A percentile compares a stretch with the other conserved stretches of the same genome.
phyloP scores from a whole-genome alignment of 2,797 vertebrate species.

The Carapus acus region DNA sequence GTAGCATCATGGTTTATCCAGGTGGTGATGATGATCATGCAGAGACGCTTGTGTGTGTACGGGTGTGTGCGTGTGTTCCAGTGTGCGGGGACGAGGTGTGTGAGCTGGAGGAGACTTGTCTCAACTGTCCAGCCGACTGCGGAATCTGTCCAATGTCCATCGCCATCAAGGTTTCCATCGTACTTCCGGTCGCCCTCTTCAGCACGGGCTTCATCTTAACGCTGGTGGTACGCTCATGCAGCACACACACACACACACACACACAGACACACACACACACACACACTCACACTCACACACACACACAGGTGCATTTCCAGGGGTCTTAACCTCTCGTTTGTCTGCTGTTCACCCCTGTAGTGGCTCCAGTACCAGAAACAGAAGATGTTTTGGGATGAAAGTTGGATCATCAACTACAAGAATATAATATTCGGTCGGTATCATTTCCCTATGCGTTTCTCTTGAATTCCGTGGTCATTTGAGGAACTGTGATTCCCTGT shows the following conservation, averaged over 20 bases:
- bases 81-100: constrained; percentile 74
- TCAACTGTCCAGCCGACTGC: constrained; percentile 76
- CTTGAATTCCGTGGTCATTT: not conserved
- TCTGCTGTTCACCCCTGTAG: constrained; percentile 40
- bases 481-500: not conserved
- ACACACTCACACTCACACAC: too few relatives aligned
- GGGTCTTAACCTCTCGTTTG: constrained; percentile 3
- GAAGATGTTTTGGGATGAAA: constrained; percentile 81
- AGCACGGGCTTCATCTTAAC: constrained; percentile 73
- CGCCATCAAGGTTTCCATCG: constrained; percentile 70
- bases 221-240: constrained; percentile 65
- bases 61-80: constrained; percentile 34
- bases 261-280: constrained; percentile 3
- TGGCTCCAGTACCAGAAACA: constrained; percentile 80
- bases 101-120: constrained; percentile 70
- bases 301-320: constrained; percentile 7
- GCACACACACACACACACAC: constrained; percentile 4
- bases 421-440: constrained; percentile 68
- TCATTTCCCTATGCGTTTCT: too few relatives aligned
- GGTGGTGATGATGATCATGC: too few relatives aligned
- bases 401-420: constrained; percentile 77
- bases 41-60: too few relatives aligned
- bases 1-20: too few relatives aligned
- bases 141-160: constrained; percentile 74
- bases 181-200: constrained; percentile 70